Conservation (phyloP, 2,113 vertebrate species). For the Microcebus jonahi region DNA sequence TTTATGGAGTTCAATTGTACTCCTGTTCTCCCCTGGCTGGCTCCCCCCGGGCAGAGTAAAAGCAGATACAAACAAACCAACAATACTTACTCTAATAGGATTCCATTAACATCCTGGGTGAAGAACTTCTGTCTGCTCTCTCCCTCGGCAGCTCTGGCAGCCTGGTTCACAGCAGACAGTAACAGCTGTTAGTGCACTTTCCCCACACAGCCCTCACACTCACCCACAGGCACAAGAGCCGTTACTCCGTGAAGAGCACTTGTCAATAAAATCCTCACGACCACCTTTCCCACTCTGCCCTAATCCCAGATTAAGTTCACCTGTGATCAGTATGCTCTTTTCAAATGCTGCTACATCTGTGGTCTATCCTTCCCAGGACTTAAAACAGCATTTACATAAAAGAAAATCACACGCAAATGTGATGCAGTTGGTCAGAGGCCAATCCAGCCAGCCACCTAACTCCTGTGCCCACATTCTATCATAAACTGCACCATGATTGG, state of each 20-base stretch:
- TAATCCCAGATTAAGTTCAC: background rate
- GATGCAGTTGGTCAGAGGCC: background rate
- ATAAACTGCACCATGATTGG: background rate
- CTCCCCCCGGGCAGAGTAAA: background rate
- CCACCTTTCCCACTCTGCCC: background rate
- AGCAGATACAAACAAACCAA: background rate
- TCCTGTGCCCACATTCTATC: background rate
- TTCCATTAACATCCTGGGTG: slow-evolving; percentile 92
- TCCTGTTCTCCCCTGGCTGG: background rate
- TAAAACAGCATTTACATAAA: background rate
- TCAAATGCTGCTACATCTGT: background rate
- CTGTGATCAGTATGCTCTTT: background rate
- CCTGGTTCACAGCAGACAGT: slow-evolving; percentile 84
- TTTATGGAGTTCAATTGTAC: background rate
- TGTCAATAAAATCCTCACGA: background rate
- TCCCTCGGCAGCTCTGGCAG: slow-evolving; percentile 89
- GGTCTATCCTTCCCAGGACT: background rate
- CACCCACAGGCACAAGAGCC: background rate
- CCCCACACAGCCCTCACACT: background rate
- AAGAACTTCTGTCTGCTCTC: slow-evolving; percentile 94
- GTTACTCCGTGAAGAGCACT: background rate
- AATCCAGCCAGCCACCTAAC: background rate
- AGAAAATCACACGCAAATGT: background rate
- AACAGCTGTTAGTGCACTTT: slow-evolving; percentile 52
- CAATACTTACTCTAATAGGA: slow-evolving; percentile 94